Evolutionary conservation across 2,797 vertebrate genomes (phyloP).

Genomic region (Gymnocypris eckloni): DNA sequence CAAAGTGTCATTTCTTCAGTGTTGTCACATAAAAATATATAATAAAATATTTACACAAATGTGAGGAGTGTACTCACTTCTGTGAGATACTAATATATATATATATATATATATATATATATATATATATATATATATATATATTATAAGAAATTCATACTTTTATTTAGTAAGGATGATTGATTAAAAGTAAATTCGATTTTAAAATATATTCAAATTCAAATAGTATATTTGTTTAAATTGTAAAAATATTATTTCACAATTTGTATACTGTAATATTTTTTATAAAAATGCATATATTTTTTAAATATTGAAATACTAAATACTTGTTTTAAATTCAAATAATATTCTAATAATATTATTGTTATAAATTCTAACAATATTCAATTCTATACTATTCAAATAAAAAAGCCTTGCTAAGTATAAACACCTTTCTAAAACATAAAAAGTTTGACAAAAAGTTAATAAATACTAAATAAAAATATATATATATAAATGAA

Average conservation of each 20-base stretch:
- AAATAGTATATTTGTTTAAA: not conserved
- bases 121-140: no score
- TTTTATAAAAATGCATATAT: not conserved
- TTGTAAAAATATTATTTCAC: not conserved
- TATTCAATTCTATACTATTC: not conserved
- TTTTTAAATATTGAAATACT: no score
- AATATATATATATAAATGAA: not conserved
- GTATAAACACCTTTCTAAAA: not conserved
- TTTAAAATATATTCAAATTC: not conserved
- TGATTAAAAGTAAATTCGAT: not conserved
- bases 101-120: no score
- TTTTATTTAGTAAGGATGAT: not conserved
- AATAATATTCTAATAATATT: no score
- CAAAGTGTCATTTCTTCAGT: no score
- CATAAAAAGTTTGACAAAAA: no score
- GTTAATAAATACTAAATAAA: not conserved
- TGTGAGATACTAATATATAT: no score
- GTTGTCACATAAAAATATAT: no score
- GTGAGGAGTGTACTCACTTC: no score
- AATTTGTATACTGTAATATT: not conserved
- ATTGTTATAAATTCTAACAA: no score
- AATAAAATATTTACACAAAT: no score
- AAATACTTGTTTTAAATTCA: no score
- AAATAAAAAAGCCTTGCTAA: not conserved
- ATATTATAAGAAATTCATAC: not conserved